Evolutionary conservation across 2,888 invertebrate genomes (phyloP).

Genomic region (Slavum lentiscoides): DNA sequence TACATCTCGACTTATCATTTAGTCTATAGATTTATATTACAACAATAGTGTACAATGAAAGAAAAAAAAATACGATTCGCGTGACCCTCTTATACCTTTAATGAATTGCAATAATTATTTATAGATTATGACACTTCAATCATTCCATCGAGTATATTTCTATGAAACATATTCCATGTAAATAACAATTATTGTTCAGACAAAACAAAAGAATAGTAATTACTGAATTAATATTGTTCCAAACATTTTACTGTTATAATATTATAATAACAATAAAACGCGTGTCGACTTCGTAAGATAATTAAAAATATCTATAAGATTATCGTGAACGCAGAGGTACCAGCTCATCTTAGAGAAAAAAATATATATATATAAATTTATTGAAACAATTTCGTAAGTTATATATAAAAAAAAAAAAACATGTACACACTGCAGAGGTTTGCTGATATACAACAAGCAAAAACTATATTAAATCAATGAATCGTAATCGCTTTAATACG

Average conservation of each 20-base stretch:
- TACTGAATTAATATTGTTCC: too few relatives aligned
- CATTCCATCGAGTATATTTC: too few relatives aligned
- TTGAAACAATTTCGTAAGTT: not conserved
- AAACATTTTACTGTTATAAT: too few relatives aligned
- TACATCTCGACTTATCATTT: not conserved
- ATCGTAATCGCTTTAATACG: constrained; percentile 1
- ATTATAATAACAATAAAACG: too few relatives aligned
- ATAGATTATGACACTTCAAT: too few relatives aligned
- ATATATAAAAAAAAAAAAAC: not conserved
- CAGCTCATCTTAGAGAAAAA: not conserved
- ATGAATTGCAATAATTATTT: not conserved
- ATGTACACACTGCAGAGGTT: not conserved
- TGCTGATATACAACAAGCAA: constrained; percentile 6
- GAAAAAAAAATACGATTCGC: not conserved
- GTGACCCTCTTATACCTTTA: not conserved
- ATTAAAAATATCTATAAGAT: not conserved
- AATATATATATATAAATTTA: not conserved
- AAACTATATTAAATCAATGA: constrained; percentile 8
- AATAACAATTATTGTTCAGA: too few relatives aligned
- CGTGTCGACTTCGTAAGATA: too few relatives aligned
- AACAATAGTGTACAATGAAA: constrained; percentile 1
- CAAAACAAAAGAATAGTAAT: too few relatives aligned
- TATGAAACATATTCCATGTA: too few relatives aligned
- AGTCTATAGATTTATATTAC: not conserved
- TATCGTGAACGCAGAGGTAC: not conserved